Evolutionary conservation across 2,888 invertebrate genomes (phyloP), one percentile per base, ranked within the genome.

Genomic region (Hemicrepidius hirtus): DNA sequence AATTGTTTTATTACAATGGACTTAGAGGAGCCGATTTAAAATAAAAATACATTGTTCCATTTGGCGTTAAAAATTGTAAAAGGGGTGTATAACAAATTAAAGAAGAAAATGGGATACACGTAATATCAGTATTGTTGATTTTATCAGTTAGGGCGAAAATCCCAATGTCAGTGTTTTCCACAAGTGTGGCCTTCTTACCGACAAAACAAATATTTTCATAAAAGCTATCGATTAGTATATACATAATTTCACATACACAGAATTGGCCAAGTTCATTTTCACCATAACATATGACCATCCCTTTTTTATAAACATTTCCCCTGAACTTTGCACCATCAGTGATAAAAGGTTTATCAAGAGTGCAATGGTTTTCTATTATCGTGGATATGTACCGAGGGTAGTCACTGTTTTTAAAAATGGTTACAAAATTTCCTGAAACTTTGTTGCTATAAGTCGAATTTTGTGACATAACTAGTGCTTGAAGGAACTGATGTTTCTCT

Each of bases 401-500:
- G 28, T 32, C 10, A 9, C 46, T 7, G 10, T 10, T 0, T 13
- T 3, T 44, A 28, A 63, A 28, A 1, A 13, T 1, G 0, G 12
- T 9, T 12, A 21, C 13, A 46, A 0, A 7, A 1, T 63, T 32
- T 2, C 13, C 46, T 0, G 32, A 5, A 2, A 46, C 18, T 7
- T 63, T 63, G 32, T 44, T 12, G 18, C 28, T 35, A 46, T 16
- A 63, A 10, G 32, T 44, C 13, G 16, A 32, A 7, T 4, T 1
- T 13, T 62, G 21, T 20, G 50, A 35, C 16, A 40, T 20, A 1
- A 59, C n/a, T 0, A 72, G 37, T 0, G 65, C 63, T 55, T 74
- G 71, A 9, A 71, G 37, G 16, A 71, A 49, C 24, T 76, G 76
- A 66, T 74, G 74, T 35, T 72, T 72, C 20, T 69, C 46, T 0